Evolutionary conservation across 2,888 invertebrate species (phyloP).

Genomic region (Cheilosia vulpina): DNA sequence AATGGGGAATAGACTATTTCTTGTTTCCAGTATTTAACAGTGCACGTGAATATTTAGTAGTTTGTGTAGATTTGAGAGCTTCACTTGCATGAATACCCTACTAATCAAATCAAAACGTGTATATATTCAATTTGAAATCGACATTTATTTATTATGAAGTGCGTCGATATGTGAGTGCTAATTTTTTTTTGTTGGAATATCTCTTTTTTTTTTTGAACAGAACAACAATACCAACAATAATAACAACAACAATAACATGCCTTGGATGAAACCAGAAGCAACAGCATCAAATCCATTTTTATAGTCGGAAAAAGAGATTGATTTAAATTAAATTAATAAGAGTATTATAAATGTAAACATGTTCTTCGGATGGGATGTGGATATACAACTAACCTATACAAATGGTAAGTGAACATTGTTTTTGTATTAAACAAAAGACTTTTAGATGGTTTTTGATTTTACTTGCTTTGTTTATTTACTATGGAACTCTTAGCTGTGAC

Average conservation of each 20-base stretch:
- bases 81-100: constrained; percentile 61
- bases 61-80: constrained; percentile 62
- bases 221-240: constrained; percentile 81
- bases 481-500: too few relatives aligned
- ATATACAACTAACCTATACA: constrained; percentile 71
- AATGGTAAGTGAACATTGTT: constrained; percentile 49
- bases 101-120: constrained; percentile 51
- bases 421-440: neutral
- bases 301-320: constrained; percentile 80
- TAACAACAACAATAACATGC: constrained; percentile 81
- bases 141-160: neutral
- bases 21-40: constrained; percentile 21
- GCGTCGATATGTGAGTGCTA: constrained; percentile 24
- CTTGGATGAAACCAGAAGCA: constrained; percentile 83
- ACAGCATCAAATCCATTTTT: constrained; percentile 84
- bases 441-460: neutral
- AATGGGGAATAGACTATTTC: neutral
- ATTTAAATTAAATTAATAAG: constrained; percentile 81
- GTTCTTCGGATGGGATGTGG: constrained; percentile 73
- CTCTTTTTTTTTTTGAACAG: constrained; percentile 33
- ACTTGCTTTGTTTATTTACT: too few relatives aligned
- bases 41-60: constrained; percentile 36
- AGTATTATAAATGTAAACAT: constrained; percentile 80
- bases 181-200: constrained; percentile 37
- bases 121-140: constrained; percentile 31